Conservation (phyloP, 1,140 invertebrate genomes). For the Calephelis nemesis region DNA sequence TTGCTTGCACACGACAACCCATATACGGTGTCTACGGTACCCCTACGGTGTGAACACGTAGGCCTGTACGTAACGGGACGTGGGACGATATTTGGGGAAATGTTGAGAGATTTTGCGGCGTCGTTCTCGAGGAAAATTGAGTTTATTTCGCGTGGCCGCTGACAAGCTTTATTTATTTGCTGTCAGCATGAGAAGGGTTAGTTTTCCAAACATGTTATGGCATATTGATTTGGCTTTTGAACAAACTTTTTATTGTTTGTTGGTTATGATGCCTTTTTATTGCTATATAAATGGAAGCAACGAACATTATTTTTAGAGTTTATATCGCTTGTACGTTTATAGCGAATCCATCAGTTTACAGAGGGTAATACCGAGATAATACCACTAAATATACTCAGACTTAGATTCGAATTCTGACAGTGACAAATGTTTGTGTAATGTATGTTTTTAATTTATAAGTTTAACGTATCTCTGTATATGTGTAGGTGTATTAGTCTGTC, state of each 20-base stretch:
- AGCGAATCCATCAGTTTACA: no score
- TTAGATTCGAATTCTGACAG: no score
- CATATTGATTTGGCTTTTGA: conserved; percentile 1
- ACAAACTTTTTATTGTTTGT: not conserved
- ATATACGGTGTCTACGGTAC: conserved; percentile 58
- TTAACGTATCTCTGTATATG: no score
- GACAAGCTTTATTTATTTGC: conserved; percentile 55
- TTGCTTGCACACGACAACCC: conserved; percentile 67
- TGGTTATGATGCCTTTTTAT: not conserved
- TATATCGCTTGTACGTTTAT: no score
- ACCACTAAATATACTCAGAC: no score
- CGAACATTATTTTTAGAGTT: no score
- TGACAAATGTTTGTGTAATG: no score
- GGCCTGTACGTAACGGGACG: conserved; percentile 42
- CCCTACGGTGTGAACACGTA: conserved; percentile 48
- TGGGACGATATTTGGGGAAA: conserved; percentile 44
- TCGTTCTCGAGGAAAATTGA: conserved; percentile 58
- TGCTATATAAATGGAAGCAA: not conserved
- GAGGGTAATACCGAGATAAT: no score
- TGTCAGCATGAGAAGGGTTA: conserved; percentile 48
- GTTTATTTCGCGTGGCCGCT: conserved; percentile 52
- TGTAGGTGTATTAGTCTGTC: no score
- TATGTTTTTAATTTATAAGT: no score
- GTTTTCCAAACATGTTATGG: conserved; percentile 30
- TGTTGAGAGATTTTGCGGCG: conserved; percentile 47